Percentiles rank a stretch among this genome's conserved stretches.
These are phyloP conservation scores for Lasius platythorax DNA, from an alignment of 2,888 invertebrate genomes.

Conservation along the genomic window DNA sequence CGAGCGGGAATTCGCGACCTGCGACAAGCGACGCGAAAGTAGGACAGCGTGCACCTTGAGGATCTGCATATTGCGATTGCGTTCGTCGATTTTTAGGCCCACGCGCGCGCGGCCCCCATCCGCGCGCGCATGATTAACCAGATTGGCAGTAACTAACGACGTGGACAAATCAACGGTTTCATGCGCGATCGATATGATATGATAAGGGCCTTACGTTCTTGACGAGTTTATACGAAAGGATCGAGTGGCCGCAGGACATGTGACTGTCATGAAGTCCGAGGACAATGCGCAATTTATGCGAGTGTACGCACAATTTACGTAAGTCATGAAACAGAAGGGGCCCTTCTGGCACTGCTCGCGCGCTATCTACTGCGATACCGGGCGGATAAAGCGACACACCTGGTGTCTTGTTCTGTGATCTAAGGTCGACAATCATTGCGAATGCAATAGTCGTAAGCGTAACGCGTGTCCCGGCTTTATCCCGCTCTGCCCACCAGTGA, in stretches of 20 bases:
- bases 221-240: constrained; percentile 10
- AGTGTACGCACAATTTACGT: constrained; percentile 36
- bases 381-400: constrained; percentile 76
- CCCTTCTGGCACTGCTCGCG: constrained; percentile 59
- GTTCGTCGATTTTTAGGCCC: constrained; percentile 54
- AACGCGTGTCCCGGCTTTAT: constrained; percentile 46
- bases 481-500: constrained; percentile 18
- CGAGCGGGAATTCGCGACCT: constrained; percentile 72
- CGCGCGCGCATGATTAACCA: constrained; percentile 39
- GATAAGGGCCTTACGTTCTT: constrained; percentile 10
- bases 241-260: neutral
- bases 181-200: neutral
- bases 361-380: constrained; percentile 75
- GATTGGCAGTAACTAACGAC: constrained; percentile 61
- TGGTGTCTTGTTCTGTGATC: constrained; percentile 68
- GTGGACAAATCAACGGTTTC: constrained; percentile 23
- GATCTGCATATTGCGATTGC: constrained; percentile 61
- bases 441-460: constrained; percentile 49
- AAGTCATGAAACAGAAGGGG: constrained; percentile 47
- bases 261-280: constrained; percentile 19
- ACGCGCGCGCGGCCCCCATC: constrained; percentile 27
- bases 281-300: constrained; percentile 52
- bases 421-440: constrained; percentile 45
- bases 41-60: constrained; percentile 68
- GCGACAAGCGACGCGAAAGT: constrained; percentile 72